Conservation (phyloP, 2,797 vertebrate species). For the Parotocinclus haroldoi region DNA sequence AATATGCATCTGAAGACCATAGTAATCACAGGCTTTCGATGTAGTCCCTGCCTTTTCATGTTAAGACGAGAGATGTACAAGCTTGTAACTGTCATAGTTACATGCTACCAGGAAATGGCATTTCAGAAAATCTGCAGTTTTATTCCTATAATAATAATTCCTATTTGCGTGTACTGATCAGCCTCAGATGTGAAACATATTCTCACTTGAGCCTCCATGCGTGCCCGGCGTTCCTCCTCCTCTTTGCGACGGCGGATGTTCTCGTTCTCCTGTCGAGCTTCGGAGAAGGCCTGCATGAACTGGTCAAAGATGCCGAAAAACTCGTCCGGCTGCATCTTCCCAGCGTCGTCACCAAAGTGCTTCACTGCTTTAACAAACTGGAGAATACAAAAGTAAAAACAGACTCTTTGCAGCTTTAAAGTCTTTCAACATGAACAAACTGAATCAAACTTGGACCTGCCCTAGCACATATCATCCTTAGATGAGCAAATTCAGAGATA, state of each 20-base stretch:
- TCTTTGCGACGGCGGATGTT: slow-evolving; percentile 93
- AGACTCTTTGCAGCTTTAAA: background rate
- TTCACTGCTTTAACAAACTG: slow-evolving; percentile 90
- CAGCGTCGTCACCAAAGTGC: slow-evolving; percentile 90
- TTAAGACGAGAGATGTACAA: background rate
- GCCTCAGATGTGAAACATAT: background rate
- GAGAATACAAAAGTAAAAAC: background rate
- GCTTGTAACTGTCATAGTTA: background rate
- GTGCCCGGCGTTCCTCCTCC: slow-evolving; percentile 90
- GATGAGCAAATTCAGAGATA: no score
- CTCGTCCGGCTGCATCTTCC: slow-evolving; percentile 93
- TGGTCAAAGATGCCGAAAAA: slow-evolving; percentile 99
- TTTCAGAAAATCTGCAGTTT: background rate
- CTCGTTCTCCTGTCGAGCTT: slow-evolving; percentile 96
- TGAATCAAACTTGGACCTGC: no score
- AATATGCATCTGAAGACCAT: background rate
- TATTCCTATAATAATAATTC: no score
- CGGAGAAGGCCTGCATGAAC: slow-evolving; percentile 89
- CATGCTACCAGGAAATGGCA: background rate
- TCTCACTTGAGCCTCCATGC: slow-evolving; percentile 92
- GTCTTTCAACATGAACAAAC: background rate
- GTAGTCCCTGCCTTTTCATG: background rate
- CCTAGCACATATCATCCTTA: no score
- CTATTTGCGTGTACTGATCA: background rate
- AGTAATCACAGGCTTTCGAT: slow-evolving; percentile 3